Conservation (phyloP, 2,113 vertebrate species). For the Labeo catla region DNA sequence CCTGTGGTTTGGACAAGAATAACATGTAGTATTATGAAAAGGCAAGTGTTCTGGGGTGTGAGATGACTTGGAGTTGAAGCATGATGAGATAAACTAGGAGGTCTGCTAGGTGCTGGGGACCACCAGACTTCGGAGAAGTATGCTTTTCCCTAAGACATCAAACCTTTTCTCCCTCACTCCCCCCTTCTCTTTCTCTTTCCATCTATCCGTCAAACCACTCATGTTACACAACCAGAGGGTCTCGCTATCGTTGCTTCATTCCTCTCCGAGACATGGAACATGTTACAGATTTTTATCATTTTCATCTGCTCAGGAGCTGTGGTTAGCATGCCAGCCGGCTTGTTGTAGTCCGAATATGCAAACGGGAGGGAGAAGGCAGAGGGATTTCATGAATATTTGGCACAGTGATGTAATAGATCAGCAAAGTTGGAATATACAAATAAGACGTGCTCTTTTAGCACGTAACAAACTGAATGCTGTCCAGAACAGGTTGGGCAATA, state of each 20-base stretch:
- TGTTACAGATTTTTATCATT: slow-evolving; percentile 63
- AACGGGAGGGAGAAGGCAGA: slow-evolving; percentile 27
- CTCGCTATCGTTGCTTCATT: slow-evolving; percentile 68
- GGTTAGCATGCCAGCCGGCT: slow-evolving; percentile 41
- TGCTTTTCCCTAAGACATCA: slow-evolving; percentile 66
- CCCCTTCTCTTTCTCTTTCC: slow-evolving; percentile 31
- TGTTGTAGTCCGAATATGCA: slow-evolving; percentile 1
- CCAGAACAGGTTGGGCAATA: background rate
- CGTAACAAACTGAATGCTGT: background rate
- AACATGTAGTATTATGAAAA: slow-evolving; percentile 31
- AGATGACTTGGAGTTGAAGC: background rate
- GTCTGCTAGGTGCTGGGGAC: background rate
- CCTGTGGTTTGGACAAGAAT: slow-evolving; percentile 6
- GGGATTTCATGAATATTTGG: slow-evolving; percentile 6
- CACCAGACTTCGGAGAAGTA: background rate
- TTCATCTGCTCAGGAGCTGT: slow-evolving; percentile 44
- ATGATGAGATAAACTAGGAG: background rate
- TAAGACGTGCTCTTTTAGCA: background rate
- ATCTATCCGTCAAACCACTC: slow-evolving; percentile 63
- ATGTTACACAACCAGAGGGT: slow-evolving; percentile 76
- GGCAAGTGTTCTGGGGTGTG: background rate
- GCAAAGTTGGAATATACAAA: background rate
- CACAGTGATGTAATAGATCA: background rate
- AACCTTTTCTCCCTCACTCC: slow-evolving; percentile 19
- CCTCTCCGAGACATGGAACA: slow-evolving; percentile 68